A percentile compares a stretch with the other conserved stretches of the same genome.
These are phyloP conservation scores for Melozone crissalis DNA, from an alignment of 2,113 vertebrate species.

Conservation along the genomic window DNA sequence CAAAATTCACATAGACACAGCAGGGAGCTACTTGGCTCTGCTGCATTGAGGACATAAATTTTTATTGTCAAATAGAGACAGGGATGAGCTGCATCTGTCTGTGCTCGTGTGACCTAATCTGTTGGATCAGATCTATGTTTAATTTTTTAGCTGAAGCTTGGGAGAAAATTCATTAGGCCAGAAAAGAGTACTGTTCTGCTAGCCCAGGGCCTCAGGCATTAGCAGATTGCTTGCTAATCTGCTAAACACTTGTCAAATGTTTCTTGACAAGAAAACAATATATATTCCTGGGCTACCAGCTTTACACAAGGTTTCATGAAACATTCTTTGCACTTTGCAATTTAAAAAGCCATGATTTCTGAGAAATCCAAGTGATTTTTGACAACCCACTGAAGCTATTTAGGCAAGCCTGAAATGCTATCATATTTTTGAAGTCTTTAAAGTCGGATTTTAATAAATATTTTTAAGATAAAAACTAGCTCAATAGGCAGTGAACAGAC, in stretches of 20 bases:
- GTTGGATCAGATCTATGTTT: not conserved
- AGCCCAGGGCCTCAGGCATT: not conserved
- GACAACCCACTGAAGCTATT: not conserved
- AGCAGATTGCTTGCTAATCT: not conserved
- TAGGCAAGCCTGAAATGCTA: not conserved
- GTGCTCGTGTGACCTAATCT: not conserved
- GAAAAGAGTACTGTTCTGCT: not conserved
- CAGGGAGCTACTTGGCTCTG: not conserved
- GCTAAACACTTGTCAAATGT: not conserved
- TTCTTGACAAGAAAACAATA: not conserved
- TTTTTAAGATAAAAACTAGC: not conserved
- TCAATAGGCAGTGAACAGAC: not conserved
- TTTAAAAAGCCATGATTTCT: not conserved
- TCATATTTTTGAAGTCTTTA: not conserved
- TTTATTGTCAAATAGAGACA: not conserved
- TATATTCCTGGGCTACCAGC: not conserved
- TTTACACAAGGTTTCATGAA: not conserved
- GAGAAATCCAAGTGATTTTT: not conserved
- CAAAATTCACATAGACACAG: not conserved
- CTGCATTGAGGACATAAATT: rapidly evolving
- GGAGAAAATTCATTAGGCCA: not conserved
- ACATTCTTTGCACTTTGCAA: not conserved
- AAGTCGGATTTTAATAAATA: not conserved
- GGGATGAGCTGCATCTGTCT: not conserved
- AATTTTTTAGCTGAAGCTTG: not conserved